Evolutionary conservation across 1,140 invertebrate genomes (phyloP).

Genomic region (Diachasmimorpha longicaudata): DNA sequence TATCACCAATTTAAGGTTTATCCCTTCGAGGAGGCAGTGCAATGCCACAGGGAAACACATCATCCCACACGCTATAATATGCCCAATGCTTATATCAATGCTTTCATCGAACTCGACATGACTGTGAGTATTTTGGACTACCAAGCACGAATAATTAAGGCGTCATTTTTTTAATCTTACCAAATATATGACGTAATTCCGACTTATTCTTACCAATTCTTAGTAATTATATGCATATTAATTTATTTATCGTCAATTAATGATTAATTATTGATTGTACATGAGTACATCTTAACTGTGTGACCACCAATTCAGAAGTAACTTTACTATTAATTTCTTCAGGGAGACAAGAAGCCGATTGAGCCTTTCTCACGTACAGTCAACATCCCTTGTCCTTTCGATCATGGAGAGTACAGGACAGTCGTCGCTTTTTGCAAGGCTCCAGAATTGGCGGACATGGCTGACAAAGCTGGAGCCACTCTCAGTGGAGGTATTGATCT

Average conservation of each 20-base stretch:
- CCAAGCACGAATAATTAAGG: neutral
- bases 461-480: constrained; percentile 72
- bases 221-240: too few species aligned
- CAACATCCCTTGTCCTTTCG: constrained; percentile 70
- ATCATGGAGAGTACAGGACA: constrained; percentile 67
- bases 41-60: constrained; percentile 76
- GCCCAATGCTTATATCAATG: constrained; percentile 70
- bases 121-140: constrained; percentile 48
- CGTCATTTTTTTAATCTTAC: too few species aligned
- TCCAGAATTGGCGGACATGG: constrained; percentile 64
- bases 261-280: too few species aligned
- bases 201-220: too few species aligned
- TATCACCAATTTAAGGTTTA: constrained; percentile 71
- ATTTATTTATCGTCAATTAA: too few species aligned
- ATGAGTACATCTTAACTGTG: too few species aligned
- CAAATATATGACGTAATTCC: too few species aligned
- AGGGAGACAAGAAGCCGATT: constrained; percentile 68
- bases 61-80: constrained; percentile 78
- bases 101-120: constrained; percentile 77
- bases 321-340: neutral
- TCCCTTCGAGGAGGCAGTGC: constrained; percentile 74
- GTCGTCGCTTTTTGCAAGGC: constrained; percentile 77
- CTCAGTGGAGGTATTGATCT: constrained; percentile 72
- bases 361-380: constrained; percentile 69
- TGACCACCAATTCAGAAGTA: too few species aligned